Conservation (phyloP, 2,797 vertebrate genomes). For the Coccyzus lansbergi region DNA sequence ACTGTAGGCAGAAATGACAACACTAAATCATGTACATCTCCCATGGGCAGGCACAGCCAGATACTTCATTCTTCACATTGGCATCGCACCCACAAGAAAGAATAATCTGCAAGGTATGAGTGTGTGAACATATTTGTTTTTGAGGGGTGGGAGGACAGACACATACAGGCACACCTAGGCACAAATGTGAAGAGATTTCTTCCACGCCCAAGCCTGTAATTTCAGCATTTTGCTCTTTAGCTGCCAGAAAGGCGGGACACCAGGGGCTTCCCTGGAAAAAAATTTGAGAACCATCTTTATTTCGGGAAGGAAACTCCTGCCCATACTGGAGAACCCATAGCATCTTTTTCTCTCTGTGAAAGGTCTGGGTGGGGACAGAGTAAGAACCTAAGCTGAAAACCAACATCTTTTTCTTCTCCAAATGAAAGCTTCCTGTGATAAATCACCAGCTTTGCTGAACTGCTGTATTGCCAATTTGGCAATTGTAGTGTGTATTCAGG, state of each 20-base stretch:
- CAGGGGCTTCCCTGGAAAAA: constrained; percentile 27
- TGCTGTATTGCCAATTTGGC: background rate
- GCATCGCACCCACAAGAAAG: constrained; percentile 5
- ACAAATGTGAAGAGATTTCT: constrained; percentile 23
- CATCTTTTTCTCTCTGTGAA: constrained; percentile 11
- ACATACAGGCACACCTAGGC: constrained; percentile 39
- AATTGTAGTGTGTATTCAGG: background rate
- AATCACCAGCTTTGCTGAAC: constrained; percentile 13
- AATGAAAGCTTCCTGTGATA: constrained; percentile 5
- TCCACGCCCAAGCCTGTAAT: constrained; percentile 39
- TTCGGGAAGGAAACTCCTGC: constrained; percentile 58
- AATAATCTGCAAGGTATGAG: constrained; percentile 39
- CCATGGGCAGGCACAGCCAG: constrained; percentile 30
- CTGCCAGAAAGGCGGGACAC: constrained; percentile 50
- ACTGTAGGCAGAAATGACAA: constrained; percentile 31
- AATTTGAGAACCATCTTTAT: constrained; percentile 36
- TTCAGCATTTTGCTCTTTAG: constrained; percentile 54
- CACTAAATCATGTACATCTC: constrained; percentile 5
- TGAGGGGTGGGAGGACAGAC: constrained; percentile 18
- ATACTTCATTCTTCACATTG: constrained; percentile 4
- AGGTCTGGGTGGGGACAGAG: constrained; percentile 4
- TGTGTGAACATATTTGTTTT: constrained; percentile 14
- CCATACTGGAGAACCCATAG: constrained; percentile 20
- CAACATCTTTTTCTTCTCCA: background rate
- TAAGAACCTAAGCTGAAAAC: background rate